phyloP scores from a whole-genome alignment of 2,888 invertebrate genomes.

The Seladonia tumulorum region DNA sequence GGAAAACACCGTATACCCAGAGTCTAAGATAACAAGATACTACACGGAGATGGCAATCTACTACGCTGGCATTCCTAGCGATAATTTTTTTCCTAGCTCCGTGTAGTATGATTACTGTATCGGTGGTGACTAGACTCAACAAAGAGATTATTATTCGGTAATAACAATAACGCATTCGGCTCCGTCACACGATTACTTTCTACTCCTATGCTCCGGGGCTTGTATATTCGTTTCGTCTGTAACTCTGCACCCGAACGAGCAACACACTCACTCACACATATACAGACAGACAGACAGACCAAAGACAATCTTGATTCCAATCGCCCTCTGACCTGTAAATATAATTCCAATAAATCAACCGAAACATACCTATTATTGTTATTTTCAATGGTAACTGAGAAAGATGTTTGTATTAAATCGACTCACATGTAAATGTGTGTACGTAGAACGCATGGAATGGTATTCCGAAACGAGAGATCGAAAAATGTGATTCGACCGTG shows the following conservation, averaged over 20 bases:
- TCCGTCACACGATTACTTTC: neutral
- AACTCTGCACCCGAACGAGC: neutral
- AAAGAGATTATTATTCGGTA: neutral
- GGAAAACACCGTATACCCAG: neutral
- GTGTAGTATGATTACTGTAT: neutral
- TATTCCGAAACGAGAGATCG: constrained; percentile 1
- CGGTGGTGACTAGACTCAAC: neutral
- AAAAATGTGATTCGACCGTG: neutral
- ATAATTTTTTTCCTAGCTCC: neutral
- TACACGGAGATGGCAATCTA: neutral
- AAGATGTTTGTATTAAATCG: neutral
- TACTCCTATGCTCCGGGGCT: neutral
- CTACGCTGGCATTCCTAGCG: neutral
- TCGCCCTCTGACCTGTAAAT: constrained; percentile 27
- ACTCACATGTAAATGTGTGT: neutral
- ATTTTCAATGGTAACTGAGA: constrained; percentile 21
- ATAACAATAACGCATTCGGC: neutral
- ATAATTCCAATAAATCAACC: constrained; percentile 29
- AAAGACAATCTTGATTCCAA: constrained; percentile 48
- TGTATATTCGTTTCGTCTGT: neutral
- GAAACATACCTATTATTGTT: constrained; percentile 21
- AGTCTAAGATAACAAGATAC: neutral
- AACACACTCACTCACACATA: neutral
- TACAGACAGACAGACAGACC: constrained; percentile 8
- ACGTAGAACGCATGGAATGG: neutral